A percentile compares a stretch with the other conserved stretches of the same genome.
Evolutionary conservation across 2,888 invertebrate genomes (phyloP).

Genomic region (Trichogramma dendrolimi): DNA sequence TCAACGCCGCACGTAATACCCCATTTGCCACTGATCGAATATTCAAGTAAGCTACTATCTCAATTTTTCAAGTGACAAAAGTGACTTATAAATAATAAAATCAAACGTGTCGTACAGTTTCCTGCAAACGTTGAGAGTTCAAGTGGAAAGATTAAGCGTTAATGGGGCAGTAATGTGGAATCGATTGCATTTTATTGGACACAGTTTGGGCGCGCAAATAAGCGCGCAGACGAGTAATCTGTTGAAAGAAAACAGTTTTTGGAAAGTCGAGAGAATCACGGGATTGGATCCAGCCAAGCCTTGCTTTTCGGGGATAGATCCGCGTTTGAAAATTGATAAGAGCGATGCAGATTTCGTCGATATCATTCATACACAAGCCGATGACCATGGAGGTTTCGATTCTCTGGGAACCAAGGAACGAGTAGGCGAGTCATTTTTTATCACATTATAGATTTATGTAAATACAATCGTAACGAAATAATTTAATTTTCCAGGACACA

Average conservation of each 20-base stretch:
- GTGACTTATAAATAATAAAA: too few species aligned
- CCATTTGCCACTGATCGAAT: conserved; percentile 3
- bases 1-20: conserved; percentile 22
- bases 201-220: conserved; percentile 64
- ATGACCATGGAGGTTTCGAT: conserved; percentile 53
- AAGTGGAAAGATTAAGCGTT: neutral
- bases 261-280: conserved; percentile 41
- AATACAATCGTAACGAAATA: neutral
- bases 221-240: conserved; percentile 57
- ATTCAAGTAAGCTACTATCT: conserved; percentile 15
- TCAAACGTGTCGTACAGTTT: conserved; percentile 7
- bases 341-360: conserved; percentile 62
- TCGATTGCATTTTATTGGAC: conserved; percentile 58
- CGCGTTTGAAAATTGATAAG: conserved; percentile 55
- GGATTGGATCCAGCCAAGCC: conserved; percentile 65
- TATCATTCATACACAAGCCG: conserved; percentile 61
- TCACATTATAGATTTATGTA: conserved; percentile 43
- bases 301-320: conserved; percentile 55
- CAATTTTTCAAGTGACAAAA: too few species aligned
- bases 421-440: conserved; percentile 49
- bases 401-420: conserved; percentile 59
- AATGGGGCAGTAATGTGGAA: conserved; percentile 31
- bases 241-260: conserved; percentile 44
- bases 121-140: conserved; percentile 7
- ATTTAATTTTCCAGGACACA: conserved; percentile 43